A percentile compares a stretch with the other conserved stretches of the same genome.
Evolutionary conservation across 2,888 invertebrate species (phyloP).

Genomic region (Adela reaumurella): DNA sequence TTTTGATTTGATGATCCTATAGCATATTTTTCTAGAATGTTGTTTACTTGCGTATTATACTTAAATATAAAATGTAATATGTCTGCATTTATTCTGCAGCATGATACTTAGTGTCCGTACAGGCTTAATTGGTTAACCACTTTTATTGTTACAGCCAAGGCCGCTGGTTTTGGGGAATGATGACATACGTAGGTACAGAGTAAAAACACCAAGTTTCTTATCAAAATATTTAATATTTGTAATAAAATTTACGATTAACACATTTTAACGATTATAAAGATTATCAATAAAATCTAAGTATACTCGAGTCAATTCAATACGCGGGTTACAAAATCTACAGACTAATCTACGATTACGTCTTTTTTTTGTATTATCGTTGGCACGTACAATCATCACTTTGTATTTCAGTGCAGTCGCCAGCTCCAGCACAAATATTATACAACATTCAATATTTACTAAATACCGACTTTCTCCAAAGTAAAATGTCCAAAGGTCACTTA

Average conservation of each 20-base stretch:
- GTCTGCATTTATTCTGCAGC: too few species aligned
- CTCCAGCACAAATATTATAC: background rate
- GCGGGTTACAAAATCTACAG: background rate
- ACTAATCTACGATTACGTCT: constrained; percentile 23
- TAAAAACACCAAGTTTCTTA: background rate
- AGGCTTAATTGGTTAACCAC: too few species aligned
- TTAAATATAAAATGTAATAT: too few species aligned
- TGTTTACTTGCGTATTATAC: too few species aligned
- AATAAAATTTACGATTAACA: background rate
- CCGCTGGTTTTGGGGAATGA: too few species aligned
- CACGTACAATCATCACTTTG: constrained; percentile 42
- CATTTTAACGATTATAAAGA: background rate
- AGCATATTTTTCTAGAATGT: too few species aligned
- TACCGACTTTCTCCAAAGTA: background rate
- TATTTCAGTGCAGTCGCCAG: background rate
- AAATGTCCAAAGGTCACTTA: background rate
- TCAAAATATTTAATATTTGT: background rate
- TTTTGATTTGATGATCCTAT: too few species aligned
- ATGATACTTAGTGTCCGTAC: too few species aligned
- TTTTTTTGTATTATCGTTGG: constrained; percentile 45
- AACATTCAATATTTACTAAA: background rate
- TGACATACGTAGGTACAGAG: too few species aligned
- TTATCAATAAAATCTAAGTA: background rate
- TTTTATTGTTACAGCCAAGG: too few species aligned
- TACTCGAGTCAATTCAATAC: background rate